phyloP scores from a whole-genome alignment of 2,888 invertebrate species.

The Drosophila prolongata region DNA sequence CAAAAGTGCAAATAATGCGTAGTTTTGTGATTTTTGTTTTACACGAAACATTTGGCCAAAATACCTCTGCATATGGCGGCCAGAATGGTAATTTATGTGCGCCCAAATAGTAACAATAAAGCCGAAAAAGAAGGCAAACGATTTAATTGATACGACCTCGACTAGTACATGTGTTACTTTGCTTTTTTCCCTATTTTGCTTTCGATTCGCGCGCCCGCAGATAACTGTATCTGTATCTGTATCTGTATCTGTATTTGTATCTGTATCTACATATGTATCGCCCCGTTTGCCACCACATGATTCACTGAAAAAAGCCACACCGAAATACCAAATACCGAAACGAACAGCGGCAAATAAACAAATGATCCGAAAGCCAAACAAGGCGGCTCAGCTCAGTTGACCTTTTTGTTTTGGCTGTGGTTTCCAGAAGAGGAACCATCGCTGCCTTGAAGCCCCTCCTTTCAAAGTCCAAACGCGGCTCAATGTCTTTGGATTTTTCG shows the following conservation, averaged over 20 bases:
- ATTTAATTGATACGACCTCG: constrained; percentile 66
- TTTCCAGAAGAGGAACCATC: constrained; percentile 7
- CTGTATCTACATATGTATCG: constrained; percentile 25
- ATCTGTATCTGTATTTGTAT: constrained; percentile 18
- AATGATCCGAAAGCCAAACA: constrained; percentile 36
- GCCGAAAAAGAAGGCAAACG: constrained; percentile 4
- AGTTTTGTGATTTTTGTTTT: constrained; percentile 4
- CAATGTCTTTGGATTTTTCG: neutral
- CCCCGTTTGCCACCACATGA: constrained; percentile 51
- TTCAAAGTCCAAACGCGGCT: neutral
- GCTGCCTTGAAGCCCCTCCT: constrained; percentile 12
- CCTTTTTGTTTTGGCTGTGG: constrained; percentile 50
- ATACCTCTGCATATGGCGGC: neutral
- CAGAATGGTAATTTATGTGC: constrained; percentile 21
- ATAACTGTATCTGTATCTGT: no score
- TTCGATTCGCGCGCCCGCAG: constrained; percentile 12
- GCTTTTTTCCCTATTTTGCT: constrained; percentile 8
- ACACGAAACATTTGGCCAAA: constrained; percentile 4
- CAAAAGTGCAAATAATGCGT: constrained; percentile 8
- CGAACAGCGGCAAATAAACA: constrained; percentile 33
- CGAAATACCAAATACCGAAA: constrained; percentile 17
- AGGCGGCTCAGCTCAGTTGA: constrained; percentile 49
- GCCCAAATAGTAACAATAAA: constrained; percentile 14
- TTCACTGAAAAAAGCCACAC: constrained; percentile 44
- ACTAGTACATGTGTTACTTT: constrained; percentile 38